phyloP scores from a whole-genome alignment of 2,888 invertebrate genomes.

The Ommatoiulus sabulosus region DNA sequence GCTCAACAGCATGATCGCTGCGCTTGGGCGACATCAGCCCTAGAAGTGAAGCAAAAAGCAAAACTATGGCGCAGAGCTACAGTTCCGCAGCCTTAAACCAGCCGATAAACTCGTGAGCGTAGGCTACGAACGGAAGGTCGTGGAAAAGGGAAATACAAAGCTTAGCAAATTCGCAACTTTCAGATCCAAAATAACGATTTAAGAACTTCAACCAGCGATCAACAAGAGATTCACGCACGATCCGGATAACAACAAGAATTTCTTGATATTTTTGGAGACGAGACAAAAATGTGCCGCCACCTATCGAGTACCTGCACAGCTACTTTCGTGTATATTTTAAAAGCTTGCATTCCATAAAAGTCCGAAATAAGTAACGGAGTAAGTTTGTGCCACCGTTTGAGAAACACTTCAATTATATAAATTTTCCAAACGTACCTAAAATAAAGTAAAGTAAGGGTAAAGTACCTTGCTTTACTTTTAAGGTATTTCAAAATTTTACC shows the following conservation, averaged over 20 bases:
- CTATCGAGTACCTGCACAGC: neutral
- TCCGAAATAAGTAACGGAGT: neutral
- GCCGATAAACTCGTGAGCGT: constrained; percentile 6
- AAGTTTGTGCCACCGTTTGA: neutral
- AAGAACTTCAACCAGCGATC: neutral
- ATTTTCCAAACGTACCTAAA: neutral
- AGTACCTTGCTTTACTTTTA: neutral
- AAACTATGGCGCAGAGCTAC: neutral
- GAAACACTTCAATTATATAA: too few species aligned
- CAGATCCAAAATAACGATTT: neutral
- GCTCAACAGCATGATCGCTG: neutral
- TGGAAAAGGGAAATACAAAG: neutral
- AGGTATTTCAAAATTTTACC: neutral
- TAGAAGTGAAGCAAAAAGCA: neutral
- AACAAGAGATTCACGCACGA: neutral
- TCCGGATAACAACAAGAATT: neutral
- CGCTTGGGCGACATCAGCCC: neutral
- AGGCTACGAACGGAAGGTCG: neutral
- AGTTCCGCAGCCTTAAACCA: too few species aligned
- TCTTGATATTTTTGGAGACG: neutral
- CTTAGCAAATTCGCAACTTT: neutral
- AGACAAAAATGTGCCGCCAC: neutral
- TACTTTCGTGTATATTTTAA: too few species aligned
- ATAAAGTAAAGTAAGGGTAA: too few species aligned
- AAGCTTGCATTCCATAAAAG: too few species aligned